Evolutionary conservation across 2,888 invertebrate genomes (phyloP), one percentile per base, ranked within the genome.

Genomic region (Netelia melanura): DNA sequence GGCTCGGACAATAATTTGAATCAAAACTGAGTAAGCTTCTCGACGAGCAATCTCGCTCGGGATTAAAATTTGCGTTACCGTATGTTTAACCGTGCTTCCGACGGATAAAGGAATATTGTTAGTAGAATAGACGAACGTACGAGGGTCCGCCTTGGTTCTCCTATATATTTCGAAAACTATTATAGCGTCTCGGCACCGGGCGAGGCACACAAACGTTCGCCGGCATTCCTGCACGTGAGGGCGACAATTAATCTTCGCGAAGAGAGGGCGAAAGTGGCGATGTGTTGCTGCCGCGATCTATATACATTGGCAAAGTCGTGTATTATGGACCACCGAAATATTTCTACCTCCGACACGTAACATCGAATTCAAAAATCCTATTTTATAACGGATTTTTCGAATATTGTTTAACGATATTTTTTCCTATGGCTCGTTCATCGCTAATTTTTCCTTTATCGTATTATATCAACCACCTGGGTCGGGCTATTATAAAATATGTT

Each of bases 211-310:
- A 83, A 83, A 86, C 83, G 86, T 85, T 71, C 74, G 72, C 83
- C 83, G 82, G 84, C 83, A 85, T 87, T 88, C 85, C 81, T 84
- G 79, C 82, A 81, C 83, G 81, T 86, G 86, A 85, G 86, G 82
- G 85, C 82, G 74, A 83, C 85, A 82, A 86, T 88, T 88, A 87
- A 88, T 88, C 84, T 86, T 86, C 61, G 74, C 84, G 72, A 79
- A 65, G 71, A 52, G 79, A 70, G 61, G 79, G 79, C 68, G 81
- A 81, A 84, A 84, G 81, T 84, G 85, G 86, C 79, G 83, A 79
- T 71, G 65, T 65, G 58, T 54, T 30, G 30, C 43, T 23, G 64
- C 64, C 58, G 30, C 17, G n/a, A 21, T 56, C 11, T 56, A 56
- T 56, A 17, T 56, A 17, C 56, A 56, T 56, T 56, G 14, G 8